A percentile compares a stretch with the other conserved stretches of the same genome.
These are phyloP conservation scores for Pissodes strobi DNA, from an alignment of 1,140 invertebrate genomes.

Conservation along the genomic window DNA sequence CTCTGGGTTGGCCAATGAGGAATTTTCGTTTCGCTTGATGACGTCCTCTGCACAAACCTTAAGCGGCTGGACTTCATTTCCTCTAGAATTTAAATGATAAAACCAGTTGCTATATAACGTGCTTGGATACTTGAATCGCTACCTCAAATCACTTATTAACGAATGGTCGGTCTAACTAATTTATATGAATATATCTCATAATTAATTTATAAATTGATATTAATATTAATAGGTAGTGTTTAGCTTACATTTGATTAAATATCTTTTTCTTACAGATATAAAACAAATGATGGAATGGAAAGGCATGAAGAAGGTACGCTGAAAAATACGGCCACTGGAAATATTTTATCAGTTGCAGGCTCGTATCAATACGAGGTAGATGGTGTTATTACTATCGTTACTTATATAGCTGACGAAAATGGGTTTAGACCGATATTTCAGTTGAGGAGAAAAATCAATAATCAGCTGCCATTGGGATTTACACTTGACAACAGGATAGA, in stretches of 20 bases:
- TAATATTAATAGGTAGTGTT: background rate
- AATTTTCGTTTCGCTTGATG: too few species aligned
- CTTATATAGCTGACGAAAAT: conserved; percentile 14
- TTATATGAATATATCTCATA: too few species aligned
- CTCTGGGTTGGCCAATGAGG: too few species aligned
- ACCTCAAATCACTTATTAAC: too few species aligned
- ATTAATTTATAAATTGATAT: too few species aligned
- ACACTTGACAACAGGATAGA: conserved; percentile 14
- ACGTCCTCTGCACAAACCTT: too few species aligned
- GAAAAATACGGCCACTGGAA: background rate
- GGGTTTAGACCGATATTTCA: conserved; percentile 9
- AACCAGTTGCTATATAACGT: too few species aligned
- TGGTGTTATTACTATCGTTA: conserved; percentile 8
- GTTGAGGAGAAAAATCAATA: background rate
- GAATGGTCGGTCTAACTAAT: too few species aligned
- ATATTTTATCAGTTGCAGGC: background rate
- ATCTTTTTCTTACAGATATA: background rate
- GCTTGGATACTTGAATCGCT: too few species aligned
- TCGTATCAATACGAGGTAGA: conserved; percentile 12
- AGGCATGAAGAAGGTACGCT: conserved; percentile 4
- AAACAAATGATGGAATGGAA: conserved; percentile 5
- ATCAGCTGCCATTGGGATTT: conserved; percentile 2
- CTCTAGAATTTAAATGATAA: too few species aligned
- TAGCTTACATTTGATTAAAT: background rate
- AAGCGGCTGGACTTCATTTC: too few species aligned